Percentiles rank a stretch among this genome's conserved stretches.
Conservation (phyloP, 92 coral and sea anemone genomes). For the Pocillopora meandrina region DNA sequence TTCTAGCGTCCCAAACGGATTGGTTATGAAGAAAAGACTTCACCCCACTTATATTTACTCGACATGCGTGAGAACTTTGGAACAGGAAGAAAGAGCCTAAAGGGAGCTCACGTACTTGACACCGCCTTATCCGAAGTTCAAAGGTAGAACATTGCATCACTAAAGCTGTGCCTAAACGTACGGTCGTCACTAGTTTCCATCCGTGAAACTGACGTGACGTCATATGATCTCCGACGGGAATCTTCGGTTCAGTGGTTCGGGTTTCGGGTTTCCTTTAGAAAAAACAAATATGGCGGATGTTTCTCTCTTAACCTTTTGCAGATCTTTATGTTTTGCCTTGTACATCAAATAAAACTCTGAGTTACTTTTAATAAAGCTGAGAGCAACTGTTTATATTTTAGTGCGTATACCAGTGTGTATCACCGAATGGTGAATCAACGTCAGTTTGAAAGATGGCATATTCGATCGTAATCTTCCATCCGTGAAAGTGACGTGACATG, state of each 20-base stretch:
- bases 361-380: background rate
- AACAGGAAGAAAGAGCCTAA: no score
- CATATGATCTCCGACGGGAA: constrained; percentile 19
- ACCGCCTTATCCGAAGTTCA: no score
- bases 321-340: background rate
- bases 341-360: background rate
- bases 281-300: background rate
- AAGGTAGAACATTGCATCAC: no score
- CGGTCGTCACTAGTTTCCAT: constrained; percentile 16
- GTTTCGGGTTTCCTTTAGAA: background rate
- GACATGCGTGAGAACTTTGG: no score
- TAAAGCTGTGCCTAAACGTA: no score
- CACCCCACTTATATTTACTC: no score
- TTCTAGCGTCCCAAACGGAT: no score
- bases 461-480: constrained; percentile 7
- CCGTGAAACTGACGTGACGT: constrained; percentile 34
- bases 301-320: background rate
- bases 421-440: background rate
- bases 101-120: no score
- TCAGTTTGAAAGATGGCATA: constrained; percentile 14
- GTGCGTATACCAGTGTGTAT: no score
- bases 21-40: no score
- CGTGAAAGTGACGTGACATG: constrained; percentile 24
- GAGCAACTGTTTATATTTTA: background rate
- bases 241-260: constrained; percentile 3